Conservation (phyloP, 2,888 invertebrate genomes). For the Athalia circularis region DNA sequence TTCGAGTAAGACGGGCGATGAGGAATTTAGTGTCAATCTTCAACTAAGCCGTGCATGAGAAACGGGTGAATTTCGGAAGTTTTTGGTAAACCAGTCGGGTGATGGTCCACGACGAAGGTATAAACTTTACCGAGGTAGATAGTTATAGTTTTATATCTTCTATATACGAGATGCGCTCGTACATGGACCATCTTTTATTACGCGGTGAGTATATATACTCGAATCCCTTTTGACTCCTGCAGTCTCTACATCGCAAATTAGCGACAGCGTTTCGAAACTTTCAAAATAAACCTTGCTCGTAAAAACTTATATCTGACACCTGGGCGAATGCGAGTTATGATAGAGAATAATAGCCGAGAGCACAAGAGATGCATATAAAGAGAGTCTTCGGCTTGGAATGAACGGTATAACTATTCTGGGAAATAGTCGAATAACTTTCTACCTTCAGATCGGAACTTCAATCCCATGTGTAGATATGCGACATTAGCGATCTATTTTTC, state of each 20-base stretch:
- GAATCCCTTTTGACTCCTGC: slow-evolving; percentile 8
- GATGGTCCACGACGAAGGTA: slow-evolving; percentile 3
- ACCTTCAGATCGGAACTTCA: neutral
- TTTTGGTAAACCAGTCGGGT: neutral
- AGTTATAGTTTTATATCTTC: slow-evolving; percentile 14
- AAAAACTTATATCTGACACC: slow-evolving; percentile 39
- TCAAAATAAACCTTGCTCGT: slow-evolving; percentile 35
- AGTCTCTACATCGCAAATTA: slow-evolving; percentile 37
- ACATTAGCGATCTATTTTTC: too few species aligned
- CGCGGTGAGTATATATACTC: neutral
- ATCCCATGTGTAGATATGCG: slow-evolving; percentile 4
- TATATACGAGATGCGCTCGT: slow-evolving; percentile 26
- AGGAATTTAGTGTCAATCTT: too few species aligned
- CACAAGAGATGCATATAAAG: slow-evolving; percentile 5
- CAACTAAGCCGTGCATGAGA: neutral
- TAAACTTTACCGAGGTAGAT: neutral
- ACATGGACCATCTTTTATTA: slow-evolving; percentile 29
- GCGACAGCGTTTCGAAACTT: slow-evolving; percentile 40
- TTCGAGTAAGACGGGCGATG: too few species aligned
- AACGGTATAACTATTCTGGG: neutral
- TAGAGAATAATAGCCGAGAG: slow-evolving; percentile 3
- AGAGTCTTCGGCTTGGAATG: slow-evolving; percentile 14
- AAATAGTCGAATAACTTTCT: slow-evolving; percentile 27
- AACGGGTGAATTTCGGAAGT: neutral
- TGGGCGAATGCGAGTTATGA: neutral